Base-by-base conservation (phyloP, 2,113 vertebrate genomes). In the Barbus barbus region DNA sequence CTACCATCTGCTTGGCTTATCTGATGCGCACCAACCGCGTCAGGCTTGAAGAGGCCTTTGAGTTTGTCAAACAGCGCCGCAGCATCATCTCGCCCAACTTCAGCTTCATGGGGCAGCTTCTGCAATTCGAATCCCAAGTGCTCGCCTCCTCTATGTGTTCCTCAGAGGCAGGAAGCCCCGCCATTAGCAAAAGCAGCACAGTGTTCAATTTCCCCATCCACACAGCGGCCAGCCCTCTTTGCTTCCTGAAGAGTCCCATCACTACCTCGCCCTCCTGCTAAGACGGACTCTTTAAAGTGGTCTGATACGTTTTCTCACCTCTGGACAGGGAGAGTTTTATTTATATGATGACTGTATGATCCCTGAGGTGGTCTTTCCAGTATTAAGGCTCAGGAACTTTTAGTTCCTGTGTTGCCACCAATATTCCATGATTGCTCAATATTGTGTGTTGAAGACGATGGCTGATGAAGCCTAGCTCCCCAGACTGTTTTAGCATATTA, bases 21-120 rank as follows among this genome's bases (percentile, higher is more conserved):
- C 96, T 99, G 89, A 99, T 99, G 98, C 95, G 97, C 90, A 97
- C 98, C 92, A 99, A 99, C 90, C 96, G 97, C 0, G 97, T 99
- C 86, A 97, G 96, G 90, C 94, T 99, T 87, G 98, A 98, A 1
- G 98, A 99, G 93, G 98, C 98, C 81, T 99, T 99, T 67, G 98
- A 99, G 90, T 99, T 99, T 31, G 97, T 99, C 89, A 99, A 99
- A 91, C 97, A 99, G 93, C 95, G 98, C 0, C 95, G 98, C 79
- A 99, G 98, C 91, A 97, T 99, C 91, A 99, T 99, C 92, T 99
- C 98, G 3, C 98, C 98, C 0, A 99, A 99, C 91, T 99, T 99
- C 93, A 99, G 97, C 94, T 99, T 99, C 94, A 99, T 99, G 98
- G 98, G 98, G 38, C 98, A 99, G 92, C 95, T 99, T 78, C 94